Conservation (phyloP, 2,113 vertebrate species). For the Petaurus breviceps region DNA sequence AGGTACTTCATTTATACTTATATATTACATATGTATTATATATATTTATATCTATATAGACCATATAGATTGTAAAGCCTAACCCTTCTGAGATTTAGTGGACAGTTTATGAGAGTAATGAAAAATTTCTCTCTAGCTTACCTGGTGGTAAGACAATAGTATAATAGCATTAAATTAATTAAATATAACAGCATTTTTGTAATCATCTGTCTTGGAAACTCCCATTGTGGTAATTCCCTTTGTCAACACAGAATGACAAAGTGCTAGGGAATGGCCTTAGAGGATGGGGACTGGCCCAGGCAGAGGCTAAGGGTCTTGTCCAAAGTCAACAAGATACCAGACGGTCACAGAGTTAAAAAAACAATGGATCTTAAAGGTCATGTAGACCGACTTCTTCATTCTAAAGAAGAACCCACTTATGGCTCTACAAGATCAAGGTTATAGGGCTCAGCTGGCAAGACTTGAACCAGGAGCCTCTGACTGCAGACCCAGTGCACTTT, state of each 20-base stretch:
- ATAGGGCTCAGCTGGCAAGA: background rate
- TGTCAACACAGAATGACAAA: background rate
- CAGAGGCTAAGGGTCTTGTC: background rate
- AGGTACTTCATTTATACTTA: background rate
- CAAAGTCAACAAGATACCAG: background rate
- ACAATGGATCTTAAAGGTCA: background rate
- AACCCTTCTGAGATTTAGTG: background rate
- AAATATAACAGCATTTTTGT: background rate
- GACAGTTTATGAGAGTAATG: background rate
- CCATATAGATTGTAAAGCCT: background rate
- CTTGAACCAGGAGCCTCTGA: background rate
- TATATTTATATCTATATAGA: too few species aligned
- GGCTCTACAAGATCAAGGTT: background rate
- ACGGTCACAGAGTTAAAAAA: background rate
- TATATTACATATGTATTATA: too few species aligned
- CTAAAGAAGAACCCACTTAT: background rate
- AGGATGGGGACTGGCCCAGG: background rate
- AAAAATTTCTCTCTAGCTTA: background rate
- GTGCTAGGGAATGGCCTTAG: background rate
- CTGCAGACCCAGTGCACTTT: background rate
- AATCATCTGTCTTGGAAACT: background rate
- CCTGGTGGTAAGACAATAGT: background rate
- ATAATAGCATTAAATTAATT: background rate
- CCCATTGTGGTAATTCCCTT: background rate
- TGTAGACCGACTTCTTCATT: background rate